These are phyloP conservation scores for Shinisaurus crocodilurus DNA, from an alignment of 2,113 vertebrate species.

Conservation along the genomic window DNA sequence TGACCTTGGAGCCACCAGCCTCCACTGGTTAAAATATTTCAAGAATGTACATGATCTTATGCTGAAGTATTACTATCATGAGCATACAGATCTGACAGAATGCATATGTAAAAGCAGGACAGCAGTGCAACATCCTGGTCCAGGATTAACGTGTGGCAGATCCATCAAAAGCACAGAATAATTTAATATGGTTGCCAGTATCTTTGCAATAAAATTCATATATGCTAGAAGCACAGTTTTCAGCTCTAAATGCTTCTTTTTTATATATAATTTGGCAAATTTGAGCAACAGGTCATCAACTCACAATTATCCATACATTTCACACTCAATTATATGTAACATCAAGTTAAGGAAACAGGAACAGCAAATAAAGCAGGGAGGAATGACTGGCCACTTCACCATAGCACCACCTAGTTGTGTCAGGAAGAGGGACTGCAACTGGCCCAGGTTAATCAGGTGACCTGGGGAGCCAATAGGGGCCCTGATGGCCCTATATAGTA, in stretches of 20 bases:
- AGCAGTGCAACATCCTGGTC: not conserved
- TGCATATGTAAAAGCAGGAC: not conserved
- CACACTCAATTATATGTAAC: too few species aligned
- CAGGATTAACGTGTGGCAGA: not conserved
- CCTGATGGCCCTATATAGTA: too few species aligned
- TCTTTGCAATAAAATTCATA: not conserved
- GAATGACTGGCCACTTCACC: too few species aligned
- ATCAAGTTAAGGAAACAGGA: not conserved
- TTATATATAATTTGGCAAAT: too few species aligned
- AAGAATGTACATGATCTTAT: not conserved
- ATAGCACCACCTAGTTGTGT: too few species aligned
- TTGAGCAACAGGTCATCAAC: not conserved
- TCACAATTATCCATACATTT: not conserved
- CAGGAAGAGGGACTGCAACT: too few species aligned
- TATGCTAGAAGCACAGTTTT: not conserved
- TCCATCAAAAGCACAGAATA: not conserved
- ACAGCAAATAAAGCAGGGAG: not conserved
- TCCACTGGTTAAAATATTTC: too few species aligned
- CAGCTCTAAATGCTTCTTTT: not conserved
- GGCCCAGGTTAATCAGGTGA: too few species aligned
- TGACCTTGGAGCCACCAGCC: too few species aligned
- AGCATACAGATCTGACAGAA: not conserved
- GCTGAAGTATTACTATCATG: not conserved
- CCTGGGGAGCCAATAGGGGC: too few species aligned
- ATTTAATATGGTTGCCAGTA: not conserved